These are phyloP conservation scores for Notospermus geniculatus DNA, from an alignment of 1,140 invertebrate species.

Conservation along the genomic window DNA sequence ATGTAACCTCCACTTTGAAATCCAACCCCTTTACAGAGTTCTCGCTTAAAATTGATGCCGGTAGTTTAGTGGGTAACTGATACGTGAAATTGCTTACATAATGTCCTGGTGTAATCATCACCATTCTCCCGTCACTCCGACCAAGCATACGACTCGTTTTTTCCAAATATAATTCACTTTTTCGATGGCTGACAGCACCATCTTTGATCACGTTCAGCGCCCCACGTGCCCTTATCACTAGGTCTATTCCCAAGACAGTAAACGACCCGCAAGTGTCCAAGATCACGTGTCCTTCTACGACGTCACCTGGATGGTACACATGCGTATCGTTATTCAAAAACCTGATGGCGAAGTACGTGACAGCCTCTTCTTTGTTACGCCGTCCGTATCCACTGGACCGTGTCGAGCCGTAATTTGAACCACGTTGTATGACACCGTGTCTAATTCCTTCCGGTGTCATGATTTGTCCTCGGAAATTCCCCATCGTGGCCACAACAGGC, in stretches of 20 bases:
- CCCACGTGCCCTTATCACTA: constrained; percentile 36
- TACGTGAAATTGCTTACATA: constrained; percentile 45
- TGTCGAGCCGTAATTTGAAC: constrained; percentile 15
- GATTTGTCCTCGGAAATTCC: constrained; percentile 8
- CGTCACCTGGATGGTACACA: constrained; percentile 38
- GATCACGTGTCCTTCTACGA: constrained; percentile 36
- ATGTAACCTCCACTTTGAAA: constrained; percentile 28
- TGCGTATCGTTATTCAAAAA: constrained; percentile 32
- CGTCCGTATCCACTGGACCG: background rate
- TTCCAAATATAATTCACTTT: constrained; percentile 36
- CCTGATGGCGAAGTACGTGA: constrained; percentile 42
- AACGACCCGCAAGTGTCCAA: constrained; percentile 31
- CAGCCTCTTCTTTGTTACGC: constrained; percentile 30
- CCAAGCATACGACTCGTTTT: constrained; percentile 43
- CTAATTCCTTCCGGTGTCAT: constrained; percentile 5
- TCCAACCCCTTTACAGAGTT: constrained; percentile 32
- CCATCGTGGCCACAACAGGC: background rate
- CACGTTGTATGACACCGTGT: background rate
- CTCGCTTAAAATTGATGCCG: constrained; percentile 32
- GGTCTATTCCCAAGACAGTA: constrained; percentile 43
- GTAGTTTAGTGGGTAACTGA: constrained; percentile 35
- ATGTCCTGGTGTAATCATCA: constrained; percentile 39
- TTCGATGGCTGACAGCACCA: constrained; percentile 17
- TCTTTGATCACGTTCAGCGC: constrained; percentile 25
- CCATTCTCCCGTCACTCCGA: constrained; percentile 31